Base-by-base conservation (phyloP, 2,888 invertebrate species). In the Thumatha senex region DNA sequence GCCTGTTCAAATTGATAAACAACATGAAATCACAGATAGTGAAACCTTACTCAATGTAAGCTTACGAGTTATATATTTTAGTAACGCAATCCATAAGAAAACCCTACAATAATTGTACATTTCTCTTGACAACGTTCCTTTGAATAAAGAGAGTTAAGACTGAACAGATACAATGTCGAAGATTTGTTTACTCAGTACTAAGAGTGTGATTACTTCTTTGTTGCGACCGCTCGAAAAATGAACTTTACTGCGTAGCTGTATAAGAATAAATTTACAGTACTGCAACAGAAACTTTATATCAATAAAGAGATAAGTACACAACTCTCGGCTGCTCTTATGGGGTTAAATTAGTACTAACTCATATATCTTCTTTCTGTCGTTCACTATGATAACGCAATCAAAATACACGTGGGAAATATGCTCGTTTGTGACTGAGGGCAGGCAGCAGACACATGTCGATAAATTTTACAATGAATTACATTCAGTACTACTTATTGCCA, bases 91-190 rank as follows among this genome's bases (percentile, higher is more conserved):
- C 88, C 89, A 86, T 85, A 86, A 86, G 86, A 84, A 78, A 87
- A 78, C 80, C 70, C 80, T 75, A 86, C 86, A 88, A 88, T 89
- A 89, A 89, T 89, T 88, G 86, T 89, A 89, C 82, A 82, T 89
- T 86, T 86, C 85, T 84, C 87, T 87, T 88, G 89, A 89, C 89
- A 88, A 88, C 82, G 86, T 88, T 88, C 84, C 87, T 88, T 88
- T 87, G 85, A 88, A 88, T 89, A 89, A 85, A 85, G 83, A 86
- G 84, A 87, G 86, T 88, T 87, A 88, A 84, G 79, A 83, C 82
- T 24, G 78, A 82, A 83, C 76, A 82, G 87, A 88, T 88, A 89
- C 87, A 86, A 87, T 89, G 89, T 87, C 80, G 82, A 84, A 89
- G 89, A 89, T 88, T 89, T 88, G 89, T 89, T 87, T 84, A 82